Conservation (phyloP, 2,888 invertebrate species). For the Chalcosyrphus nemorum region DNA sequence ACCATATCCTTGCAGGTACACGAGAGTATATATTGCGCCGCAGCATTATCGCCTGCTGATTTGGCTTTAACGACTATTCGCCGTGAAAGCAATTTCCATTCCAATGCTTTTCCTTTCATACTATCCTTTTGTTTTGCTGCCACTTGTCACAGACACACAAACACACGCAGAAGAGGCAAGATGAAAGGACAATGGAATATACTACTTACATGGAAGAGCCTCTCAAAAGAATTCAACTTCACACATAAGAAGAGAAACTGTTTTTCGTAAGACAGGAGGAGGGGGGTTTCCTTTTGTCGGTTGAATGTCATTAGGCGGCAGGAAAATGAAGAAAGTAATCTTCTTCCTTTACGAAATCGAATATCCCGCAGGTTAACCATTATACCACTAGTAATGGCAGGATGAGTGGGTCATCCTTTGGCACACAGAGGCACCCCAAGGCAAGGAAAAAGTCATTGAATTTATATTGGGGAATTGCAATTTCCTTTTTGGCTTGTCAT, state of each 20-base stretch:
- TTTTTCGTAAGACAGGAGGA: not conserved
- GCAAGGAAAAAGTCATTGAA: slow-evolving; percentile 18
- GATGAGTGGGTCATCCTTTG: no score
- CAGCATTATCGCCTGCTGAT: slow-evolving; percentile 18
- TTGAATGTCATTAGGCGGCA: slow-evolving; percentile 19
- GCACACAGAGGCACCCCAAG: no score
- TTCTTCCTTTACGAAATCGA: not conserved
- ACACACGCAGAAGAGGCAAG: no score
- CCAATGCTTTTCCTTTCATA: not conserved
- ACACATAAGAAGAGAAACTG: not conserved
- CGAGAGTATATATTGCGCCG: no score
- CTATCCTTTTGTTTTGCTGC: slow-evolving; percentile 1
- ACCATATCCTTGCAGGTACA: not conserved
- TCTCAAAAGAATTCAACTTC: not conserved
- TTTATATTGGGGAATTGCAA: slow-evolving; percentile 42
- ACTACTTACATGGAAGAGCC: slow-evolving; percentile 5
- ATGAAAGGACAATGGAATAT: slow-evolving; percentile 5
- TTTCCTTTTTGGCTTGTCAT: slow-evolving; percentile 9
- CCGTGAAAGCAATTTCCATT: slow-evolving; percentile 43
- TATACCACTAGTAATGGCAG: not conserved
- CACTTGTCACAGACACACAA: not conserved
- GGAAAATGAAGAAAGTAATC: slow-evolving; percentile 10
- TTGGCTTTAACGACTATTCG: slow-evolving; percentile 28
- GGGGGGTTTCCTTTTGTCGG: not conserved
- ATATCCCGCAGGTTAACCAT: slow-evolving; percentile 21